These are phyloP conservation scores for Pseudocheirus occidentalis DNA, from an alignment of 2,797 vertebrate genomes.

Conservation along the genomic window DNA sequence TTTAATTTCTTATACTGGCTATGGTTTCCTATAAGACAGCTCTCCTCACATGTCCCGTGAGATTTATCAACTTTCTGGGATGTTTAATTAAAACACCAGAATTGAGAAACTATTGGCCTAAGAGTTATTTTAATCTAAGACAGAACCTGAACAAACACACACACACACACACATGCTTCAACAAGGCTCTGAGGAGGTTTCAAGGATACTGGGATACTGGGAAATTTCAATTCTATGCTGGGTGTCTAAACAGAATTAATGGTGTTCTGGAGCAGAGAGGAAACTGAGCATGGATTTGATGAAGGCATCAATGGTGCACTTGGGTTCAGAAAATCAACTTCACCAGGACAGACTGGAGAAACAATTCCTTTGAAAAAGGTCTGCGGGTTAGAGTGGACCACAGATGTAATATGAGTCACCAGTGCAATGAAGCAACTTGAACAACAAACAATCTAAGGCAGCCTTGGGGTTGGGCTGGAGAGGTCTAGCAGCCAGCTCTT, in stretches of 20 bases:
- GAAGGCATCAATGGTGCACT: not conserved
- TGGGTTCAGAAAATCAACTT: not conserved
- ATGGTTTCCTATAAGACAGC: not conserved
- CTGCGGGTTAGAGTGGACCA: not conserved
- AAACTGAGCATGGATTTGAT: not conserved
- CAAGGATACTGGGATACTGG: not conserved
- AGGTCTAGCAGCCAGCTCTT: no score
- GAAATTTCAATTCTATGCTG: not conserved
- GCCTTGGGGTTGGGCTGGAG: not conserved
- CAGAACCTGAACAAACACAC: no score
- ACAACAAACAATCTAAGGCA: not conserved
- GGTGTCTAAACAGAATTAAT: not conserved
- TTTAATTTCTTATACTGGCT: not conserved
- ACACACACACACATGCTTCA: not conserved
- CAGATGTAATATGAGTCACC: not conserved
- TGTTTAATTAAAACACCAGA: not conserved
- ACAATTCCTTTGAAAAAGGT: not conserved
- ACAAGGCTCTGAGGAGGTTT: not conserved
- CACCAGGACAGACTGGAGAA: not conserved
- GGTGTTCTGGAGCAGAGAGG: not conserved
- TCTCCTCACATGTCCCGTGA: not conserved
- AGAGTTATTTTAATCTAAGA: not conserved
- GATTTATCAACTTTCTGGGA: not conserved
- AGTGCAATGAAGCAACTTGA: not conserved
- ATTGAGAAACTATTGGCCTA: not conserved